Conservation (phyloP, 1,140 invertebrate species). For the Diuraphis noxia region DNA sequence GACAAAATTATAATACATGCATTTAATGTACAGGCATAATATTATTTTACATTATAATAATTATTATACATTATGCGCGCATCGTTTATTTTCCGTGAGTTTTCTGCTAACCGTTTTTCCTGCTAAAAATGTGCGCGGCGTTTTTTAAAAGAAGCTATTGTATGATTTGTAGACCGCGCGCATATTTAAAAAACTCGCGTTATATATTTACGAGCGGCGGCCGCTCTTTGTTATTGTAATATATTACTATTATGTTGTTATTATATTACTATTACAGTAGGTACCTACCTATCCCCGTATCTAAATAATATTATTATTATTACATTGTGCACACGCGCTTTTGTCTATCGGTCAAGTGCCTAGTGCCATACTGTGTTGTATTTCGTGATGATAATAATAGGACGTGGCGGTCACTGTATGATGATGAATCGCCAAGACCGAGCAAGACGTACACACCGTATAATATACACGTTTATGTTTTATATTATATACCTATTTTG, state of each 20-base stretch:
- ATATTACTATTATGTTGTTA: not conserved
- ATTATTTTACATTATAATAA: no score
- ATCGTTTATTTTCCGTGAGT: no score
- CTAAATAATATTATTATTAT: not conserved
- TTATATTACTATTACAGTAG: not conserved
- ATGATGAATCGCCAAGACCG: conserved; percentile 8
- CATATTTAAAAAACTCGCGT: not conserved
- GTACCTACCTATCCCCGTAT: not conserved
- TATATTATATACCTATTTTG: not conserved
- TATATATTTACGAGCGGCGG: not conserved
- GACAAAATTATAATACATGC: no score
- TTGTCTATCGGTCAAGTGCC: conserved; percentile 41
- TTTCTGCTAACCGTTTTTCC: no score
- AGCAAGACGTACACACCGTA: not conserved
- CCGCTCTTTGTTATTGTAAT: not conserved
- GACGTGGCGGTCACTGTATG: conserved; percentile 9
- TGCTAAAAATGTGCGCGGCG: no score
- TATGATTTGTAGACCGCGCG: not conserved
- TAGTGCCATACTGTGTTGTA: not conserved
- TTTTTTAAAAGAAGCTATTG: no score
- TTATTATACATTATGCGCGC: no score
- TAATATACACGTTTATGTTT: not conserved
- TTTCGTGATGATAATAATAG: not conserved
- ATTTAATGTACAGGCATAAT: no score
- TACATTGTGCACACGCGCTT: not conserved